A percentile compares a stretch with the other conserved stretches of the same genome.
Evolutionary conservation across 2,888 invertebrate genomes (phyloP).

Genomic region (Andricus curvator): DNA sequence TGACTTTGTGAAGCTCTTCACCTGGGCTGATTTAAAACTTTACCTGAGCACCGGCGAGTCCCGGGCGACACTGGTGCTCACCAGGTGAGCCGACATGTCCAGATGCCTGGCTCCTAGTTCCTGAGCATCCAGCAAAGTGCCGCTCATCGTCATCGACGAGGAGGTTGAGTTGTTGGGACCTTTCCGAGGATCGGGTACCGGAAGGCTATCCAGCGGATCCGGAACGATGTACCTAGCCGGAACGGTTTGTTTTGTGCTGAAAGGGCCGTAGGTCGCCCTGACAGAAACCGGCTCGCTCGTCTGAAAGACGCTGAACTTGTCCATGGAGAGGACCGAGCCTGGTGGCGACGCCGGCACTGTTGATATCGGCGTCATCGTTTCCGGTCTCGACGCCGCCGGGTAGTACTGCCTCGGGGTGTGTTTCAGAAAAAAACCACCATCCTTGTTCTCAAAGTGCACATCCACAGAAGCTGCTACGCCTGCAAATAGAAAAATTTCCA

Average conservation of each 20-base stretch:
- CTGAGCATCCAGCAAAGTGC: conserved; percentile 80
- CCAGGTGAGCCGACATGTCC: conserved; percentile 96
- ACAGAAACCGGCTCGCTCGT: conserved; percentile 94
- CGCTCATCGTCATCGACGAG: conserved; percentile 63
- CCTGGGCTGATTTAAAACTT: neutral
- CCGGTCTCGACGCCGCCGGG: conserved; percentile 64
- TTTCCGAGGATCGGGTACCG: conserved; percentile 72
- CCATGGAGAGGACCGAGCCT: conserved; percentile 88
- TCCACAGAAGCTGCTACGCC: conserved; percentile 87
- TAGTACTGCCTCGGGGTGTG: conserved; percentile 88
- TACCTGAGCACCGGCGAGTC: conserved; percentile 92
- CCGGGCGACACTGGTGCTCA: conserved; percentile 90
- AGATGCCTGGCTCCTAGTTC: conserved; percentile 86
- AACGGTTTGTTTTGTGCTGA: conserved; percentile 96
- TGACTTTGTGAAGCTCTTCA: too few species aligned
- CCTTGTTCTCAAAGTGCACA: conserved; percentile 95
- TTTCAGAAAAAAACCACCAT: conserved; percentile 93
- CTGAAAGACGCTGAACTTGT: conserved; percentile 94
- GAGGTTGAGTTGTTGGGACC: conserved; percentile 57
- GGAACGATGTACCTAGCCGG: conserved; percentile 94
- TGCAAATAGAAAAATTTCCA: conserved; percentile 71
- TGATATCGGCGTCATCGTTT: conserved; percentile 47
- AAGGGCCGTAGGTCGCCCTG: conserved; percentile 95
- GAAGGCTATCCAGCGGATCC: conserved; percentile 86
- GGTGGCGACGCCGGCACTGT: conserved; percentile 79